These are phyloP conservation scores for Anas flavirostris DNA, from an alignment of 2,797 vertebrate genomes.

Conservation along the genomic window DNA sequence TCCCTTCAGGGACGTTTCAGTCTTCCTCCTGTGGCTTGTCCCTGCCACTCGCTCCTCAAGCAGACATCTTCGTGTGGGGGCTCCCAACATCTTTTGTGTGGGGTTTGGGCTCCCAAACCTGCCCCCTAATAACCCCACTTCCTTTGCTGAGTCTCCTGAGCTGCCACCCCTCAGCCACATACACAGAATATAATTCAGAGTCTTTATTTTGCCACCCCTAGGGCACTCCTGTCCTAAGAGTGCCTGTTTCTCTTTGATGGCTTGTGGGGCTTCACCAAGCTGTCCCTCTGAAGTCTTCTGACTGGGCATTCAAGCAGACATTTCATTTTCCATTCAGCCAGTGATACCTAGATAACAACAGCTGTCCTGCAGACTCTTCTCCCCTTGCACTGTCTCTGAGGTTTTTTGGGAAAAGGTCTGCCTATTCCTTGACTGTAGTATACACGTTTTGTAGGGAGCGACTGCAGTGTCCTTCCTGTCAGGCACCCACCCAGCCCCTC, in stretches of 20 bases:
- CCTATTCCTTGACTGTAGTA: too few relatives aligned
- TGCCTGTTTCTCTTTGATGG: background rate
- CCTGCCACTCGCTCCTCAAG: background rate
- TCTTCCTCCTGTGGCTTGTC: background rate
- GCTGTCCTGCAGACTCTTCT: background rate
- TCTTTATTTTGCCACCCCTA: background rate
- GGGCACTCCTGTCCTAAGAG: background rate
- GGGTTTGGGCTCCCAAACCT: accelerated
- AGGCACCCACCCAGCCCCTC: too few relatives aligned
- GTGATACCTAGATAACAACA: background rate
- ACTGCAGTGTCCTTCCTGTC: too few relatives aligned
- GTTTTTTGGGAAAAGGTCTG: too few relatives aligned
- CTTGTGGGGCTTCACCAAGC: background rate
- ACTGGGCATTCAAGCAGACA: accelerated
- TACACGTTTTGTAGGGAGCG: too few relatives aligned
- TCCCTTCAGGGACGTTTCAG: too few relatives aligned
- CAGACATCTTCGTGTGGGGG: background rate
- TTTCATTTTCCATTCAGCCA: too few relatives aligned
- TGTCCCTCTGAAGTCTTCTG: background rate
- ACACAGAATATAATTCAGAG: accelerated
- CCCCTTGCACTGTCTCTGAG: too few relatives aligned
- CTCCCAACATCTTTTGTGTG: background rate
- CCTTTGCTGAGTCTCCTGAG: background rate
- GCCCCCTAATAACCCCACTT: accelerated
- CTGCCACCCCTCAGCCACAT: background rate